Conservation (phyloP, 2,888 invertebrate genomes). For the Unio pictorum region DNA sequence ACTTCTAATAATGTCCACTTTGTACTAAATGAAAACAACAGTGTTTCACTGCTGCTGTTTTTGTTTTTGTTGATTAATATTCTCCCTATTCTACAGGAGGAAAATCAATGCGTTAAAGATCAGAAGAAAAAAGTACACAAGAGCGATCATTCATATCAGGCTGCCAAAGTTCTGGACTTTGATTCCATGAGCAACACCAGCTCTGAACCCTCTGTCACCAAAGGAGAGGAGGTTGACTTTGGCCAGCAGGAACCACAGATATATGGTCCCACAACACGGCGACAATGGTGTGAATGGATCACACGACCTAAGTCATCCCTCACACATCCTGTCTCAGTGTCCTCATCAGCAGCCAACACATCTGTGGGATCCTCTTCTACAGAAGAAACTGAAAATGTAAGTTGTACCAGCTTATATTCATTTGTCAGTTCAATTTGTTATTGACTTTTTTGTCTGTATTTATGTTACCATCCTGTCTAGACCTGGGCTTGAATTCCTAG, state of each 20-base stretch:
- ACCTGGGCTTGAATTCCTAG: too few relatives aligned
- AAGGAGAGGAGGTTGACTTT: slow-evolving; percentile 18
- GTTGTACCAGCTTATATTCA: slow-evolving; percentile 16
- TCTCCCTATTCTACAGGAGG: slow-evolving; percentile 3
- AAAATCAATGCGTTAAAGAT: slow-evolving; percentile 9
- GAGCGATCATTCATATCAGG: slow-evolving; percentile 33
- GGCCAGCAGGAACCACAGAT: slow-evolving; percentile 63
- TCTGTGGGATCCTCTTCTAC: too few relatives aligned
- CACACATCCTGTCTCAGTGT: slow-evolving; percentile 18
- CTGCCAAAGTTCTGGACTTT: slow-evolving; percentile 60
- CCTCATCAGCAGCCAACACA: not conserved
- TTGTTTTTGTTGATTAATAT: too few relatives aligned
- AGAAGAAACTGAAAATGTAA: slow-evolving; percentile 44
- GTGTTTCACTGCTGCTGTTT: too few relatives aligned
- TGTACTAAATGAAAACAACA: too few relatives aligned
- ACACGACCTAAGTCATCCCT: slow-evolving; percentile 35
- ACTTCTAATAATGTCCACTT: too few relatives aligned
- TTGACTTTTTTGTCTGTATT: not conserved
- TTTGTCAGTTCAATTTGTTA: not conserved
- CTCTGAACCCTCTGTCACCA: slow-evolving; percentile 36
- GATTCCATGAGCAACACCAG: slow-evolving; percentile 62
- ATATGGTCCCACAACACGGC: slow-evolving; percentile 81
- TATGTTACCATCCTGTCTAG: too few relatives aligned
- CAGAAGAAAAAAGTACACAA: slow-evolving; percentile 4
- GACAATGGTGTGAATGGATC: slow-evolving; percentile 83